A percentile compares a stretch with the other conserved stretches of the same genome.
phyloP scores from a whole-genome alignment of 2,797 vertebrate species.

The Aselliscus stoliczkanus region DNA sequence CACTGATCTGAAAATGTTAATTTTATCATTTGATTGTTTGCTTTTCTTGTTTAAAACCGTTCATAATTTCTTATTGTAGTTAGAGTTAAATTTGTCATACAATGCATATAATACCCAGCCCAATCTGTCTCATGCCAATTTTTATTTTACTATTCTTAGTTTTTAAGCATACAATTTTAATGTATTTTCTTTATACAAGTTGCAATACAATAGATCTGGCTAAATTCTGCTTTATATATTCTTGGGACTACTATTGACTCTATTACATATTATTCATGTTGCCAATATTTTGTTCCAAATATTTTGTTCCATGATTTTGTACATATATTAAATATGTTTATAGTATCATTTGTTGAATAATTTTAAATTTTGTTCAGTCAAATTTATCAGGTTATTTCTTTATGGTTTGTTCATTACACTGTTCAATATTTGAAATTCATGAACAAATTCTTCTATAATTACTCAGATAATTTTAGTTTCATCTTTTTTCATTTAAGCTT shows the following conservation, averaged over 20 bases:
- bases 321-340: background rate
- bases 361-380: background rate
- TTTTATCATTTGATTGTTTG: background rate
- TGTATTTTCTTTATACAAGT: background rate
- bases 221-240: background rate
- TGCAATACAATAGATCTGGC: background rate
- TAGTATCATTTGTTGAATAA: background rate
- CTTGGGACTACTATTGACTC: background rate
- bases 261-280: background rate
- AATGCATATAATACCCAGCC: background rate
- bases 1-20: background rate
- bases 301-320: background rate
- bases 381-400: background rate
- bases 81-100: background rate
- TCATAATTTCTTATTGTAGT: background rate
- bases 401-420: background rate
- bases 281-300: background rate
- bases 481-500: background rate
- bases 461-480: background rate
- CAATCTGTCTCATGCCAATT: background rate
- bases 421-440: background rate
- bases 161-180: background rate
- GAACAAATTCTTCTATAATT: background rate
- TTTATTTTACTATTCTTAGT: background rate
- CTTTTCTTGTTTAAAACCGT: background rate